These are phyloP conservation scores for Craterocephalus amniculus DNA, from an alignment of 2,797 vertebrate genomes.

Conservation along the genomic window DNA sequence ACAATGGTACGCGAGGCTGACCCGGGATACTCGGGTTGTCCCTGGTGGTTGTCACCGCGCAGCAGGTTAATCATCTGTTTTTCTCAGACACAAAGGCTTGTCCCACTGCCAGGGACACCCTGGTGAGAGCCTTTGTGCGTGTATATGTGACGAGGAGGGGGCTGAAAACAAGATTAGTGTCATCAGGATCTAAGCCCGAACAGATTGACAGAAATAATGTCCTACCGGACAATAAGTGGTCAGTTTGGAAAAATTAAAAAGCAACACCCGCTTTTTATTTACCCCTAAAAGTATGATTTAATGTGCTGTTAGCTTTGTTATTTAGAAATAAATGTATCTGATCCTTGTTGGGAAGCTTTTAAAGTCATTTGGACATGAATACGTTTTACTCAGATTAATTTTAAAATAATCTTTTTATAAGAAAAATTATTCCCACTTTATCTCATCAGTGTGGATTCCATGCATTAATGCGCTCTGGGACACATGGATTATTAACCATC, in stretches of 20 bases:
- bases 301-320: background rate
- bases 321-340: background rate
- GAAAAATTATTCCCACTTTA: conserved; percentile 10
- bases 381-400: conserved; percentile 50
- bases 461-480: conserved; percentile 3
- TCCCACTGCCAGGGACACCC: conserved; percentile 60
- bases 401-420: conserved; percentile 47
- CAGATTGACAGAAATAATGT: conserved; percentile 76
- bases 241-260: conserved; percentile 47
- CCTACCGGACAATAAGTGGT: conserved; percentile 56
- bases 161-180: conserved; percentile 83
- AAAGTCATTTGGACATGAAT: conserved; percentile 19
- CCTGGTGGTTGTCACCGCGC: conserved; percentile 7
- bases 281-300: background rate
- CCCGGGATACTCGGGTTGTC: conserved; percentile 17
- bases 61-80: conserved; percentile 70
- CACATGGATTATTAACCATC: conserved; percentile 4
- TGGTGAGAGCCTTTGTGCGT: conserved; percentile 51
- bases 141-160: conserved; percentile 50
- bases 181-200: conserved; percentile 78
- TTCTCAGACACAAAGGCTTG: conserved; percentile 79
- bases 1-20: conserved; percentile 10
- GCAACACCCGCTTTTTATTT: background rate
- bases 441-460: conserved; percentile 44
- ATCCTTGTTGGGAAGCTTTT: background rate